Evolutionary conservation across 2,797 vertebrate genomes (phyloP).

Genomic region (Potorous gilbertii): DNA sequence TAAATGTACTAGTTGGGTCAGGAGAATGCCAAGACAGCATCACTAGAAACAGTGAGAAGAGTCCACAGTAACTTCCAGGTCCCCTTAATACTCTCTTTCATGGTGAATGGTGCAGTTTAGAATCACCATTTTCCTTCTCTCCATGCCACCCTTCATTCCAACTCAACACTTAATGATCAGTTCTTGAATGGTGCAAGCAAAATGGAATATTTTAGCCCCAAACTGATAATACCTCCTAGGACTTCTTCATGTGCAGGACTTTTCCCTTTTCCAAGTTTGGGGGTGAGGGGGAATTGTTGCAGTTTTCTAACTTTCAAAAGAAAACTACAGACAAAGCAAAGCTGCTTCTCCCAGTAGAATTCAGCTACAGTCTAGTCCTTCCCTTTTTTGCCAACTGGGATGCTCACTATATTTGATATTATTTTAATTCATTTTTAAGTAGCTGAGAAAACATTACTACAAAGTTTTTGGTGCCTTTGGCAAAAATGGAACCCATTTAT

Average conservation of each 20-base stretch:
- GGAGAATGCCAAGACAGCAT: not conserved
- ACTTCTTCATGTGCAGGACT: not conserved
- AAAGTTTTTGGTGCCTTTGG: slow-evolving; percentile 27
- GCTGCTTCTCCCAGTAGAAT: not conserved
- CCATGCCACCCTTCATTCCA: not conserved
- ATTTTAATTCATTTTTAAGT: slow-evolving; percentile 21
- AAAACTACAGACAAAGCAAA: not conserved
- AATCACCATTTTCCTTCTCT: not conserved
- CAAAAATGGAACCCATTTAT: not conserved
- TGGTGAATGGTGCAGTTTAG: not conserved
- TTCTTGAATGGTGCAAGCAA: not conserved
- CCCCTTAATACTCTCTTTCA: not conserved
- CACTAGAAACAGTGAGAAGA: not conserved
- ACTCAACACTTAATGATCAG: not conserved
- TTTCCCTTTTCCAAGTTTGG: not conserved
- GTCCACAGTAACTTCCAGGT: not conserved
- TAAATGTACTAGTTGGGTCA: not conserved
- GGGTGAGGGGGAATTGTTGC: not conserved
- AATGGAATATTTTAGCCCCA: not conserved
- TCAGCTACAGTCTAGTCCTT: not conserved
- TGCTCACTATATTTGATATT: not conserved
- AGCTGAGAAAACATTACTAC: not conserved
- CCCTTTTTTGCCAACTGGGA: not conserved
- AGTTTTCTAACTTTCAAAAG: not conserved
- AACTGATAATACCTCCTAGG: not conserved